These are phyloP conservation scores for Leucophenga montana DNA, from an alignment of 2,888 invertebrate genomes.

Conservation along the genomic window DNA sequence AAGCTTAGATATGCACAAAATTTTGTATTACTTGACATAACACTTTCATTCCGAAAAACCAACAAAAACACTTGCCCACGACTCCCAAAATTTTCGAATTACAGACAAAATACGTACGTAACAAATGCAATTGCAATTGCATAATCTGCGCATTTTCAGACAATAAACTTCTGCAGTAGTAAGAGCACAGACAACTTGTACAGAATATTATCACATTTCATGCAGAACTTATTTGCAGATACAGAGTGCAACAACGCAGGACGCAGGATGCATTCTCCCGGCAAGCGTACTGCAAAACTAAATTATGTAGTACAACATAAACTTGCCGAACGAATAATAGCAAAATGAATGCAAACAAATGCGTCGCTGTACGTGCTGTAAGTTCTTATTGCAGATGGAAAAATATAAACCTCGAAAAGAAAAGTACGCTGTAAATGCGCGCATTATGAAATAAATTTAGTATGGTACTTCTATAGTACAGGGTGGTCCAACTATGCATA, in stretches of 20 bases:
- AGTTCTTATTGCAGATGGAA: background rate
- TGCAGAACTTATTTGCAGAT: conserved; percentile 21
- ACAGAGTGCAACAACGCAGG: background rate
- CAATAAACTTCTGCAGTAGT: conserved; percentile 56
- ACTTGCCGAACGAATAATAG: conserved; percentile 37
- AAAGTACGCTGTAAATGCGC: too few relatives aligned
- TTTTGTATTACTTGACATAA: too few relatives aligned
- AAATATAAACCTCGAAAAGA: background rate
- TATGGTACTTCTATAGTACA: too few relatives aligned
- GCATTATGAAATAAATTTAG: too few relatives aligned
- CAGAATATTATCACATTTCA: conserved; percentile 24
- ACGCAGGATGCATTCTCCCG: background rate
- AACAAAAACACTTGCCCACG: too few relatives aligned
- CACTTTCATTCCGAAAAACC: too few relatives aligned
- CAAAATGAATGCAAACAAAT: conserved; percentile 51
- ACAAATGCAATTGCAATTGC: conserved; percentile 42
- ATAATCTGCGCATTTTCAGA: conserved; percentile 60
- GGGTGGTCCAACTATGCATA: too few relatives aligned
- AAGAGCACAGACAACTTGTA: background rate
- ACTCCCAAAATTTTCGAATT: too few relatives aligned
- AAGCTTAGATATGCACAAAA: too few relatives aligned
- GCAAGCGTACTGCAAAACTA: conserved; percentile 3
- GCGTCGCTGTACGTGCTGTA: background rate
- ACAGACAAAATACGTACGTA: too few relatives aligned
- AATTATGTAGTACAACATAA: conserved; percentile 25